Percentiles rank a stretch among this genome's conserved stretches.
Conservation (phyloP, 2,113 vertebrate species). For the Calypte anna region DNA sequence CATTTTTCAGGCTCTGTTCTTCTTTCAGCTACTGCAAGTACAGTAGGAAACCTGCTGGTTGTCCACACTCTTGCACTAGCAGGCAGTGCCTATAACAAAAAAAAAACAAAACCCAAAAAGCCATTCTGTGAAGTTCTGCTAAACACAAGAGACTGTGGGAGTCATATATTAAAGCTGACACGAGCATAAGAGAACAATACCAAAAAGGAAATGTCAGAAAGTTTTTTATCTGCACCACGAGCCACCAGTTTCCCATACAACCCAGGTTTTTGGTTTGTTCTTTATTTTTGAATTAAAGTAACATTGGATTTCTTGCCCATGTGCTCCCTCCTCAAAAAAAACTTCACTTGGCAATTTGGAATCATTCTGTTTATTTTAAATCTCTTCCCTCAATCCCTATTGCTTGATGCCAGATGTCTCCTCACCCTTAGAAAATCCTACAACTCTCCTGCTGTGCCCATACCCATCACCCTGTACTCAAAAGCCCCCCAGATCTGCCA, state of each 20-base stretch:
- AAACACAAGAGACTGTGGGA: neutral
- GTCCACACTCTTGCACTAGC: neutral
- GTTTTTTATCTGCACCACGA: neutral
- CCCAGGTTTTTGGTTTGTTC: neutral
- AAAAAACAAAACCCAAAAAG: neutral
- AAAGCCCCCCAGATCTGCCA: neutral
- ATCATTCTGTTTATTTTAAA: neutral
- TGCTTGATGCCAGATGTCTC: neutral
- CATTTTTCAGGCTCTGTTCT: neutral
- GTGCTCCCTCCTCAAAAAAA: neutral
- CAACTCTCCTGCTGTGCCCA: neutral
- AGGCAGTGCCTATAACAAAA: neutral
- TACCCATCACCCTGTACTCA: neutral
- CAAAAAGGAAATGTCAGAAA: neutral
- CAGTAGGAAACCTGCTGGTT: neutral
- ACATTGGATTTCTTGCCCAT: neutral
- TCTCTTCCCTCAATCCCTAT: neutral
- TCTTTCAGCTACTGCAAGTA: neutral
- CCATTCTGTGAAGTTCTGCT: neutral
- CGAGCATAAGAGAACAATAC: neutral
- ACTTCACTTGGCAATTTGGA: neutral
- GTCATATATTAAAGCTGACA: neutral
- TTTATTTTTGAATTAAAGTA: neutral
- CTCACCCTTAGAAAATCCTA: neutral
- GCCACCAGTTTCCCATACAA: neutral